Evolutionary conservation across 2,888 invertebrate species (phyloP).

Genomic region (Eubasilissa splendida): DNA sequence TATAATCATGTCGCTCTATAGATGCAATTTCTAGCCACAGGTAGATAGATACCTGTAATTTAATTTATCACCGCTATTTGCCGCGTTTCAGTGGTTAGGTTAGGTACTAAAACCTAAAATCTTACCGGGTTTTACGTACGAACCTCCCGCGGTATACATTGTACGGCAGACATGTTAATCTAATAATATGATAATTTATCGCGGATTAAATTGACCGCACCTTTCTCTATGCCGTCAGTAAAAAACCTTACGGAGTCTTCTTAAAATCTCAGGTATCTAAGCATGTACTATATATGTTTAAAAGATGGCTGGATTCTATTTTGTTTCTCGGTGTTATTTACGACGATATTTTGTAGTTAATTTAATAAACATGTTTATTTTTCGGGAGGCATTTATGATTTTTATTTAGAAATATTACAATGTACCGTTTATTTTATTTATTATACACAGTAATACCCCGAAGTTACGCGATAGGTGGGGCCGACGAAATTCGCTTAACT

Average conservation of each 20-base stretch:
- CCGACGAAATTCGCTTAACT: too few species aligned
- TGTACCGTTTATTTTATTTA: too few species aligned
- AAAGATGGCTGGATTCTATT: too few species aligned
- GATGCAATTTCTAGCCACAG: conserved; percentile 14
- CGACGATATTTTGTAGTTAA: neutral
- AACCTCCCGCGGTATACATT: conserved; percentile 18
- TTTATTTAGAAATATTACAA: too few species aligned
- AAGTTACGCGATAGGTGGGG: too few species aligned
- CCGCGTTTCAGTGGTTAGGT: conserved; percentile 10
- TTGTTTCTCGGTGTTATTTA: too few species aligned
- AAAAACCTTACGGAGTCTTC: conserved; percentile 4
- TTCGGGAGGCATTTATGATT: too few species aligned
- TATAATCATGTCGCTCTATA: neutral
- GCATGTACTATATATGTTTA: too few species aligned
- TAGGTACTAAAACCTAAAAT: conserved; percentile 33
- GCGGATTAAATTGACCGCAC: conserved; percentile 37
- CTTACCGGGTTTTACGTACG: conserved; percentile 30
- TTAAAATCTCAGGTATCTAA: neutral
- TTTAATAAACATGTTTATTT: neutral
- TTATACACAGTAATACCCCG: too few species aligned
- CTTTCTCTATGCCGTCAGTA: conserved; percentile 17
- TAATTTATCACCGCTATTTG: conserved; percentile 22
- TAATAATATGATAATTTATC: conserved; percentile 47
- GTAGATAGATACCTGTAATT: neutral
- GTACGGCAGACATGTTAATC: conserved; percentile 40